phyloP scores from a whole-genome alignment of 2,797 vertebrate genomes.

The Sebastes steindachneri region DNA sequence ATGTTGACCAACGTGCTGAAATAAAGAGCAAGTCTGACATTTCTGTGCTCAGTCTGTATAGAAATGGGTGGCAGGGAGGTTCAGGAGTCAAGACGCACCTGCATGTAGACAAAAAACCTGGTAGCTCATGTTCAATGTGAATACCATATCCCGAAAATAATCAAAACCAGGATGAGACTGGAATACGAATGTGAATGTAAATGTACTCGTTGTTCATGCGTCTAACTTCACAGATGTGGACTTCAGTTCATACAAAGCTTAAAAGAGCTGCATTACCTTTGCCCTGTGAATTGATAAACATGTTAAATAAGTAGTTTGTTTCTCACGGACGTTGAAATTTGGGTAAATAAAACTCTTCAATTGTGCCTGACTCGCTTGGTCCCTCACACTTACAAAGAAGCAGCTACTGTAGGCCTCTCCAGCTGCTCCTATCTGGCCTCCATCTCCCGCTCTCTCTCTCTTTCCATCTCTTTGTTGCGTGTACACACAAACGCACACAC shows the following conservation, averaged over 20 bases:
- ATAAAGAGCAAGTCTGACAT: neutral
- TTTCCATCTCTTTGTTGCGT: neutral
- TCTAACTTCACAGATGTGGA: neutral
- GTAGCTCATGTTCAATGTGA: neutral
- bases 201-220: neutral
- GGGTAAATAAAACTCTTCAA: neutral
- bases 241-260: neutral
- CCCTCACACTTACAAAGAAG: neutral
- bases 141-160: neutral
- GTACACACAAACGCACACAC: neutral
- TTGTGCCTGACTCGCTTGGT: neutral
- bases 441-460: neutral
- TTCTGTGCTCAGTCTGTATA: neutral
- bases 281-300: neutral
- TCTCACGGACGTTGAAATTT: neutral
- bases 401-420: neutral
- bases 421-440: slow-evolving; percentile 17
- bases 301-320: neutral
- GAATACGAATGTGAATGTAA: neutral
- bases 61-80: neutral
- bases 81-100: neutral
- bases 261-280: neutral
- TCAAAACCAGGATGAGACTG: neutral
- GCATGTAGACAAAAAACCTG: neutral
- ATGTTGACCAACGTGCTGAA: neutral